Evolutionary conservation across 2,888 invertebrate species (phyloP).

Genomic region (Eupelmus urozonus): DNA sequence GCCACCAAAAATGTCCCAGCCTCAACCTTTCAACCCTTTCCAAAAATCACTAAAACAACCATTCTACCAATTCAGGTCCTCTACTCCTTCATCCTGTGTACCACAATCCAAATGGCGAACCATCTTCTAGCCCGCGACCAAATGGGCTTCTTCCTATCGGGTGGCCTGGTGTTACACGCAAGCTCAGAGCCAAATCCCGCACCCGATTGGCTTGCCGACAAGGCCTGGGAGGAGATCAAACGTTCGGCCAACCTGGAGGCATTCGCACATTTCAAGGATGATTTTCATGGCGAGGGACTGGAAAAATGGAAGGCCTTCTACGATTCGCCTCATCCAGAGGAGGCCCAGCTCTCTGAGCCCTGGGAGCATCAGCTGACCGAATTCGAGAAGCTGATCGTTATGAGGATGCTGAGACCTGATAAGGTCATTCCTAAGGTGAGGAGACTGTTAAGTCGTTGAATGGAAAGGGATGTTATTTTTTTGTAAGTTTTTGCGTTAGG

Average conservation of each 20-base stretch:
- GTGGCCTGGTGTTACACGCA: constrained; percentile 82
- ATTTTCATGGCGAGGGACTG: constrained; percentile 78
- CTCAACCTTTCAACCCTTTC: no score
- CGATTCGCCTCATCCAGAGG: constrained; percentile 84
- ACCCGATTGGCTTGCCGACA: constrained; percentile 84
- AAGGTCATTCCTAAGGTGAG: constrained; percentile 80
- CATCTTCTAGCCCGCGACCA: constrained; percentile 81
- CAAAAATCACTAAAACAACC: no score
- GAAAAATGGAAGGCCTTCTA: constrained; percentile 83
- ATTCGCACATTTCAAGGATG: constrained; percentile 80
- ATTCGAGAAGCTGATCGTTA: constrained; percentile 86
- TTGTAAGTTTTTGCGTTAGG: no score
- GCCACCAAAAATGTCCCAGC: no score
- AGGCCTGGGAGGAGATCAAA: constrained; percentile 89
- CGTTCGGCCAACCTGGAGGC: constrained; percentile 80
- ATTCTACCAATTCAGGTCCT: constrained; percentile 62
- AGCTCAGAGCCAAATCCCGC: constrained; percentile 84
- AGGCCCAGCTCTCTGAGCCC: constrained; percentile 80
- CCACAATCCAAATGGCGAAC: constrained; percentile 82
- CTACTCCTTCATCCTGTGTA: constrained; percentile 86
- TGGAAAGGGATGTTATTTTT: no score
- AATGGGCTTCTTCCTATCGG: constrained; percentile 85
- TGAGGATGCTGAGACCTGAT: constrained; percentile 87
- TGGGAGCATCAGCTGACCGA: constrained; percentile 82
- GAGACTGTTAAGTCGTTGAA: background rate